These are phyloP conservation scores for Nipponacmea schrenckii DNA, from an alignment of 2,888 invertebrate genomes.

Conservation along the genomic window DNA sequence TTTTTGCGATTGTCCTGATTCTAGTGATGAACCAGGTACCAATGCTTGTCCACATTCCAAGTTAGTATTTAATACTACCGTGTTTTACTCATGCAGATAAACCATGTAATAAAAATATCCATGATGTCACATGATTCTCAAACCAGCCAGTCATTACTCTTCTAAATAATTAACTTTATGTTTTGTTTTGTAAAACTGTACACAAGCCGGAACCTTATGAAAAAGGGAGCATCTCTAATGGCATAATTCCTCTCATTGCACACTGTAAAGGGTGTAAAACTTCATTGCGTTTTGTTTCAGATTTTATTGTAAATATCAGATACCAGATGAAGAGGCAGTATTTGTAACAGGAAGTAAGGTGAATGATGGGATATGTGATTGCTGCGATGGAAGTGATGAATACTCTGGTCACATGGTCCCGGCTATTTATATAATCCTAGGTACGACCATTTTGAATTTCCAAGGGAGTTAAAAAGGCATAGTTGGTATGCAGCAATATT, in stretches of 20 bases:
- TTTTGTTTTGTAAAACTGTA: too few relatives aligned
- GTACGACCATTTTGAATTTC: too few relatives aligned
- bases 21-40: slow-evolving; percentile 70
- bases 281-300: slow-evolving; percentile 64
- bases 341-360: slow-evolving; percentile 76
- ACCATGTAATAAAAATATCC: too few relatives aligned
- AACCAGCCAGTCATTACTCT: too few relatives aligned
- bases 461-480: slow-evolving; percentile 30
- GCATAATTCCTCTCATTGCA: too few relatives aligned
- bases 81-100: too few relatives aligned
- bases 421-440: not conserved
- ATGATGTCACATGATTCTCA: too few relatives aligned
- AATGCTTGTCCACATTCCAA: slow-evolving; percentile 68
- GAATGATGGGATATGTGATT: slow-evolving; percentile 74
- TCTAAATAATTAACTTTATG: too few relatives aligned
- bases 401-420: slow-evolving; percentile 69
- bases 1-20: slow-evolving; percentile 85
- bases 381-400: slow-evolving; percentile 92
- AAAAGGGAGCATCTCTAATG: too few relatives aligned
- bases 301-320: slow-evolving; percentile 79
- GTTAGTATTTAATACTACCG: slow-evolving; percentile 29
- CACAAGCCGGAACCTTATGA: too few relatives aligned
- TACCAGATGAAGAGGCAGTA: slow-evolving; percentile 71
- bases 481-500: not conserved
- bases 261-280: not conserved